Percentiles rank a stretch among this genome's conserved stretches.
Conservation (phyloP, 2,797 vertebrate genomes). For the Diplodus sargus region DNA sequence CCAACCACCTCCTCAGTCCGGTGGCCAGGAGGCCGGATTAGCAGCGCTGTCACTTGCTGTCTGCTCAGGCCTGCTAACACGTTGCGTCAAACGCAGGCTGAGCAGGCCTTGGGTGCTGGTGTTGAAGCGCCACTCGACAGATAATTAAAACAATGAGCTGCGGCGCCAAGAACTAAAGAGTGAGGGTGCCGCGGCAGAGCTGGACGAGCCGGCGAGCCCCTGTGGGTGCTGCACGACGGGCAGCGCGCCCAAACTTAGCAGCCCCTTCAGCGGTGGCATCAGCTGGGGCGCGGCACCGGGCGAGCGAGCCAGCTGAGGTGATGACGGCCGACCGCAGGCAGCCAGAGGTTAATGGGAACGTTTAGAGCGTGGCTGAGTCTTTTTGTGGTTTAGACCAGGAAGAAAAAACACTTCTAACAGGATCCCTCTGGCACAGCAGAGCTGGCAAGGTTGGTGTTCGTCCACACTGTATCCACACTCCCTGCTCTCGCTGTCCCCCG, state of each 20-base stretch:
- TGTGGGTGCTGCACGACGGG: slow-evolving; percentile 11
- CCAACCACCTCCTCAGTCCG: slow-evolving; percentile 83
- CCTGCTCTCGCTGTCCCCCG: not conserved
- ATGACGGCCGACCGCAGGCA: slow-evolving; percentile 69
- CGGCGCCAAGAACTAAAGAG: slow-evolving; percentile 64
- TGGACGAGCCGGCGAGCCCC: slow-evolving; percentile 8
- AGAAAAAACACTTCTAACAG: slow-evolving; percentile 8
- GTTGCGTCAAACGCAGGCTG: slow-evolving; percentile 86
- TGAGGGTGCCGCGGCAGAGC: slow-evolving; percentile 42
- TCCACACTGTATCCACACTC: slow-evolving; percentile 16
- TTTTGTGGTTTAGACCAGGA: slow-evolving; percentile 52
- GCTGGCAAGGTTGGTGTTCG: slow-evolving; percentile 38
- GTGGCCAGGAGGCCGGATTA: slow-evolving; percentile 91
- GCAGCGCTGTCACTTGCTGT: slow-evolving; percentile 90
- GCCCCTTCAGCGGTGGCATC: slow-evolving; percentile 65
- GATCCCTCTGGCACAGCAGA: slow-evolving; percentile 40
- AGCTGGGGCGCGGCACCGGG: slow-evolving; percentile 59
- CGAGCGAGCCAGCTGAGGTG: slow-evolving; percentile 71
- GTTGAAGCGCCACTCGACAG: slow-evolving; percentile 87
- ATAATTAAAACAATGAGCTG: slow-evolving; percentile 93
- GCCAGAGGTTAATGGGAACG: slow-evolving; percentile 78
- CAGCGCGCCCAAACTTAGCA: slow-evolving; percentile 71
- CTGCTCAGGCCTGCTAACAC: slow-evolving; percentile 90
- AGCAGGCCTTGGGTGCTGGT: slow-evolving; percentile 70
- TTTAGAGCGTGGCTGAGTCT: slow-evolving; percentile 71